A percentile compares a stretch with the other conserved stretches of the same genome.
Conservation (phyloP, 2,113 vertebrate species). For the Scartelaos histophorus region DNA sequence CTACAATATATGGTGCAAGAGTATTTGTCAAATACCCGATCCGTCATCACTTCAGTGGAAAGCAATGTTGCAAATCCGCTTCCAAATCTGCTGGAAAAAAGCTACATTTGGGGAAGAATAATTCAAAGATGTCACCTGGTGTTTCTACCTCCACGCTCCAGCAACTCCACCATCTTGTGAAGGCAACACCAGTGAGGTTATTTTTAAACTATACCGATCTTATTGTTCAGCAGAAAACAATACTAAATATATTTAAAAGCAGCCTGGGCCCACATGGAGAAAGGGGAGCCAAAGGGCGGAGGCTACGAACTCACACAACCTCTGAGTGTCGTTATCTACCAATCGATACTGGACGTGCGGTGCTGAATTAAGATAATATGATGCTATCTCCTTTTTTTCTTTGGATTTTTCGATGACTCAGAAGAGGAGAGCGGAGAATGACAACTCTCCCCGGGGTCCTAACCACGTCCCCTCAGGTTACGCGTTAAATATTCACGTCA, state of each 20-base stretch:
- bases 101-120: neutral
- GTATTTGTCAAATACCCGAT: neutral
- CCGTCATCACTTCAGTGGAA: neutral
- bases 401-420: constrained; percentile 43
- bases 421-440: constrained; percentile 31
- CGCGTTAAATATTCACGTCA: constrained; percentile 74
- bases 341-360: constrained; percentile 46
- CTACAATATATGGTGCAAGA: neutral
- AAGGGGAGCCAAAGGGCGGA: constrained; percentile 13
- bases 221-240: constrained; percentile 55
- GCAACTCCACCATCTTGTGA: constrained; percentile 32
- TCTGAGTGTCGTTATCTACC: constrained; percentile 21
- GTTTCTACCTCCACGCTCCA: constrained; percentile 31
- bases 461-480: constrained; percentile 70
- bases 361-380: constrained; percentile 29
- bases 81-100: too few relatives aligned
- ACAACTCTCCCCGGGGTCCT: constrained; percentile 50
- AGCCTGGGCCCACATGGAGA: neutral
- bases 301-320: constrained; percentile 19
- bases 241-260: constrained; percentile 37
- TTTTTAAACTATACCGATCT: constrained; percentile 43
- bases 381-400: constrained; percentile 23
- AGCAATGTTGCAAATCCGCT: neutral
- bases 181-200: constrained; percentile 29
- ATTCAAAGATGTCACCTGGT: constrained; percentile 31